A percentile compares a stretch with the other conserved stretches of the same genome.
These are phyloP conservation scores for Terebella lapidaria DNA, from an alignment of 2,888 invertebrate genomes.

Conservation along the genomic window DNA sequence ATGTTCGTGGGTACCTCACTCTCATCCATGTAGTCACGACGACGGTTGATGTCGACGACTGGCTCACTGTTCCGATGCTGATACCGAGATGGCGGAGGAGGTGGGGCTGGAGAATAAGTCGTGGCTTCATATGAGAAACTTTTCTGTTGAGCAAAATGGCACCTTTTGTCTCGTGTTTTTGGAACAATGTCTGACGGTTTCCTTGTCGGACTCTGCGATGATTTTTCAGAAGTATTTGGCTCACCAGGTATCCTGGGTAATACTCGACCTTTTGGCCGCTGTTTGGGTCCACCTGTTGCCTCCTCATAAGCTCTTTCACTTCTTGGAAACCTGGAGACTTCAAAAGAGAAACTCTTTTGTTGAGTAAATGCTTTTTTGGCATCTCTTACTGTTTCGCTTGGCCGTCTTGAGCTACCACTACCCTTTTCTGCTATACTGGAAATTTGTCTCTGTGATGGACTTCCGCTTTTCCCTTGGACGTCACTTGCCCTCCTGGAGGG, in stretches of 20 bases:
- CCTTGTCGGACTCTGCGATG: no score
- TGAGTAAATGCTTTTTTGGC: neutral
- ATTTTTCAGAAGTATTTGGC: no score
- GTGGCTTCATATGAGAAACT: neutral
- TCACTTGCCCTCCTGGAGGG: neutral
- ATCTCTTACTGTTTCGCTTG: neutral
- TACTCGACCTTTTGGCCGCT: neutral
- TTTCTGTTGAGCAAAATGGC: neutral
- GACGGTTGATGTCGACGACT: neutral
- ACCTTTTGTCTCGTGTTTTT: no score
- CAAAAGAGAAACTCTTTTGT: constrained; percentile 1
- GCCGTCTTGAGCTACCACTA: neutral
- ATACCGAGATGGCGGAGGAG: neutral
- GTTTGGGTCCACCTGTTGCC: neutral
- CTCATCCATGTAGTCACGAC: neutral
- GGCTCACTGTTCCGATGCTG: neutral
- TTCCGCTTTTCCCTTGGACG: neutral
- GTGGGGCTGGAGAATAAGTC: neutral
- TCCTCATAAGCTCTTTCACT: neutral
- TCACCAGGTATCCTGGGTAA: neutral
- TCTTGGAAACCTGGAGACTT: neutral
- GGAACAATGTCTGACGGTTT: no score
- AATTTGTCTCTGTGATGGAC: neutral
- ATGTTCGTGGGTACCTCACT: neutral
- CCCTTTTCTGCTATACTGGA: neutral